Base-by-base conservation (phyloP, 1,140 invertebrate species). In the Tetragonula clypearis region DNA sequence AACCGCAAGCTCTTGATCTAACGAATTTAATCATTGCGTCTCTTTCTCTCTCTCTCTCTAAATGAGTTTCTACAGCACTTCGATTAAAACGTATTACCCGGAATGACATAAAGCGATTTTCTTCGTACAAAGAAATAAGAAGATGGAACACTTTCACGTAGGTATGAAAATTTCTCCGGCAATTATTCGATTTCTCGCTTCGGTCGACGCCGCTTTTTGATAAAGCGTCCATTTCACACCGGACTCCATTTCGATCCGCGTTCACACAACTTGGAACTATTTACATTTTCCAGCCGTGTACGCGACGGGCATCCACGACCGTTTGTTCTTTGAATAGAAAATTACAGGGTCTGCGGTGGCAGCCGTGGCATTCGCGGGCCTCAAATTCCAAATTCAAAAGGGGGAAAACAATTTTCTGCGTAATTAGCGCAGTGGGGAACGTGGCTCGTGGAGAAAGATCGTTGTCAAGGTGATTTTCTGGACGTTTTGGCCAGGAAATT, bases 1-100 rank as follows among this genome's bases (percentile, higher is more conserved):
- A 21, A 14, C 17, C 15, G 41, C n/a, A 14, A 12, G 26, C 12
- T 12, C 23, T 19, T 62, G n/a, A 9, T 35, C 55, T 35, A 35
- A 58, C 55, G 71, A 58, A 76, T 60, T 55, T 76, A 76, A 76
- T 58, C 23, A 76, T 76, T n/a, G 71, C n/a, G 5, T 15, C 9
- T 12, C 41, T 49, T 0, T 49, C 41, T 49, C 41, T 41, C 41
- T 6, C 9, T 21, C 12, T 58, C n/a, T 17, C 49, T 4, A 19
- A 15, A 55, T 23, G 17, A 8, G 35, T 58, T 76, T 15, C 55
- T 2, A 26, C 55, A 14, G 1, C 26, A 17, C 26, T 49, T 23
- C 35, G 49, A 77, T 77, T 77, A 60, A 76, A 76, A 60, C 9
- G 55, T n/a, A 21, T 76, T 58, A 30, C 5, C 30, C 21, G 11